Base-by-base conservation (phyloP, 2,797 vertebrate genomes). In the Parauchenoglanis ngamensis region DNA sequence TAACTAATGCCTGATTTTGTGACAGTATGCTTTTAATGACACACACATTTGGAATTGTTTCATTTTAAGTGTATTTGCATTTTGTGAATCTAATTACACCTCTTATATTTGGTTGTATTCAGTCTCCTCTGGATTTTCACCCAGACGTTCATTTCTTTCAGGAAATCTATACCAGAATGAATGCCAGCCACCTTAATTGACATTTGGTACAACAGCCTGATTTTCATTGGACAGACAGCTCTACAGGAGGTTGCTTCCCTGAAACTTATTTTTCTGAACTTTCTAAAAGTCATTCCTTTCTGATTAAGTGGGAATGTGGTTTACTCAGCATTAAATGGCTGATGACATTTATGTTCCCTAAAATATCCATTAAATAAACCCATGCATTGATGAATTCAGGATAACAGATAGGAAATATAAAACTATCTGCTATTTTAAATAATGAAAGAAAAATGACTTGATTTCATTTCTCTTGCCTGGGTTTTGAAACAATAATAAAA, bases 111-210 rank as follows among this genome's bases (percentile, higher is more conserved):
- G 52, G 49, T 28, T 35, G 31, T 79, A 5, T 78, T 78, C 31
- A 25, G 35, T 80, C 10, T 80, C 19, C 56, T 44, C 78, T 80
- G 78, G 56, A n/a, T 80, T 61, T 15, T 19, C 75, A 56, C 75
- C 13, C 49, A 77, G 75, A 28, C 49, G 28, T 77, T 54, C 17
- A 77, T 54, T 77, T 59, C 35, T 44, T 80, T 21, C 49, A 59
- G 19, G 19, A 40, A 44, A 80, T 61, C 31, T 25, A 7, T 44
- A 44, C 56, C 78, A 61, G 56, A 80, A 59, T 23, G 19, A 19
- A 59, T 12, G 1, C 19, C 12, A 79, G 56, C 78, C 77, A 61
- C n/a, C 31, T 57, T 57, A 57, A 35, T 13, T 77, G 52, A 31
- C 19, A 61, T 80, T 61, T 44, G 5, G 31, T 79, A 40, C 21